These are phyloP conservation scores for Xanthia togata DNA, from an alignment of 2,888 invertebrate species.

Conservation along the genomic window DNA sequence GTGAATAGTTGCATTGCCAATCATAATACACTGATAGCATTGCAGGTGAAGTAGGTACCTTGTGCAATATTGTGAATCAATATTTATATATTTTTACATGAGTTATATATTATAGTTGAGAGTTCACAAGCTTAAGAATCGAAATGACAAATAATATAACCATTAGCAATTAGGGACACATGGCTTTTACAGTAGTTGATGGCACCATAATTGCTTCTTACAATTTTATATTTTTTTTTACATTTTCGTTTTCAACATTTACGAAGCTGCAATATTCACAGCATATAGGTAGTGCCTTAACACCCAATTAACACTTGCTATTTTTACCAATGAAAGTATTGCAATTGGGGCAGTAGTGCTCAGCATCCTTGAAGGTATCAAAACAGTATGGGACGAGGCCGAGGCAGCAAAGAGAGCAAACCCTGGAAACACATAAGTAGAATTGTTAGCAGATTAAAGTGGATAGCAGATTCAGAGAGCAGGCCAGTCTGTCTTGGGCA, in stretches of 20 bases:
- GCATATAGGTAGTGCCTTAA: constrained; percentile 4
- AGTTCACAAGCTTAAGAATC: constrained; percentile 37
- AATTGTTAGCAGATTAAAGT: constrained; percentile 20
- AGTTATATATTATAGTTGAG: constrained; percentile 31
- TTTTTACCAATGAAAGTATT: constrained; percentile 87
- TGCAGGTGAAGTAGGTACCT: constrained; percentile 45
- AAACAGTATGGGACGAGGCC: constrained; percentile 88
- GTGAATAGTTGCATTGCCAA: constrained; percentile 16
- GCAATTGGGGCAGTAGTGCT: constrained; percentile 88
- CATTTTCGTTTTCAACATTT: constrained; percentile 33
- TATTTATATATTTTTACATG: constrained; percentile 27
- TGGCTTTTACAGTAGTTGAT: constrained; percentile 44
- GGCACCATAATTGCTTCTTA: constrained; percentile 57
- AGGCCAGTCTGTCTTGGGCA: neutral
- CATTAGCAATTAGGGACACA: constrained; percentile 45
- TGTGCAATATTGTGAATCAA: constrained; percentile 41
- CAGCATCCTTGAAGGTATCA: constrained; percentile 88
- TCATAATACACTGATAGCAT: constrained; percentile 29
- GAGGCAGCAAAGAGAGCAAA: constrained; percentile 87
- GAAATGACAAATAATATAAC: constrained; percentile 41
- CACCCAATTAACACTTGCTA: constrained; percentile 79
- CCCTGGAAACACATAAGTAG: constrained; percentile 74
- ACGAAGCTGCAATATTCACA: constrained; percentile 34
- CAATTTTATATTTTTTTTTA: constrained; percentile 19
- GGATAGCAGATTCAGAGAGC: neutral